Percentiles rank a stretch among this genome's conserved stretches.
phyloP scores from a whole-genome alignment of 37 sponge, comb jelly and placozoan species.

The Ephydatia muelleri region DNA sequence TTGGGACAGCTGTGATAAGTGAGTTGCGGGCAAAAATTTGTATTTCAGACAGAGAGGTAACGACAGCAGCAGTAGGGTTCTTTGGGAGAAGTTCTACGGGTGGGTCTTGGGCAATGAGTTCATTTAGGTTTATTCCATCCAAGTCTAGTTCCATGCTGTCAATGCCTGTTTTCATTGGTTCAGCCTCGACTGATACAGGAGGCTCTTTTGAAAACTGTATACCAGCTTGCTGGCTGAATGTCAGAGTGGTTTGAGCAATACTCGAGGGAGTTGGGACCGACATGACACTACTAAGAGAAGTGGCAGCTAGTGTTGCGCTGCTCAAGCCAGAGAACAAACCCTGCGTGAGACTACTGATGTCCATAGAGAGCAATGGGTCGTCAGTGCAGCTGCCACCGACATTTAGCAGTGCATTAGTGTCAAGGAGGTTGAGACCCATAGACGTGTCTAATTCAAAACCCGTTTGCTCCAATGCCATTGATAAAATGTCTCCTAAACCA shows the following conservation, averaged over 20 bases:
- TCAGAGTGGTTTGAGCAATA: background rate
- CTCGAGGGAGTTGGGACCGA: background rate
- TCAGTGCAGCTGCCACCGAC: constrained; percentile 4
- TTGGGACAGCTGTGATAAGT: background rate
- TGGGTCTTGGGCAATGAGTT: background rate
- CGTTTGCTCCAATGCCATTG: constrained; percentile 50
- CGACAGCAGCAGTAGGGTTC: background rate
- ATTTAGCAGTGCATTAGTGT: constrained; percentile 3
- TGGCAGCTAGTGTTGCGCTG: background rate
- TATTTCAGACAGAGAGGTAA: background rate
- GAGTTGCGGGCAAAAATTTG: background rate
- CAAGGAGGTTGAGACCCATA: background rate
- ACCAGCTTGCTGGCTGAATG: too few relatives aligned
- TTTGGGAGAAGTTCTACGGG: too few relatives aligned
- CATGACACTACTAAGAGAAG: background rate
- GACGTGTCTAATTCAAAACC: constrained; percentile 13
- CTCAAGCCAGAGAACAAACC: constrained; percentile 9
- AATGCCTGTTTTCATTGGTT: background rate
- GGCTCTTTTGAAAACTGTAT: too few relatives aligned
- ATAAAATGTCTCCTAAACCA: constrained; percentile 56
- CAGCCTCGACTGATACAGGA: background rate
- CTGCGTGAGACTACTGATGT: constrained; percentile 5
- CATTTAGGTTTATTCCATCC: background rate
- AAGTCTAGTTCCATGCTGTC: background rate
- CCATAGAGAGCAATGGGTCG: constrained; percentile 15